These are phyloP conservation scores for Ichneumoninae sp. DNA, from an alignment of 2,888 invertebrate species.

Conservation along the genomic window DNA sequence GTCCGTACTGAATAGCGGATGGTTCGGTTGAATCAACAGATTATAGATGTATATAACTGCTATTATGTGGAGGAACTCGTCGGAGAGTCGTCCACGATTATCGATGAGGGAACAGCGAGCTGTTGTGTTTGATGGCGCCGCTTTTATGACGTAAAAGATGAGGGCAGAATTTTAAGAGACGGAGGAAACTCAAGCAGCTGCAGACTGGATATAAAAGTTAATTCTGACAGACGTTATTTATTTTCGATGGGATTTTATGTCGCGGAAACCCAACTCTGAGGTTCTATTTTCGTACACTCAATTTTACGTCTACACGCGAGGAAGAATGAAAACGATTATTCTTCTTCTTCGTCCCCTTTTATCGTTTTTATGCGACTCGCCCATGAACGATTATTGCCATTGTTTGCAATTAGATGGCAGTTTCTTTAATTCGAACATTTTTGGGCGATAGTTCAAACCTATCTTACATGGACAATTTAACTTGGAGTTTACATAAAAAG, in stretches of 20 bases:
- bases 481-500: not conserved
- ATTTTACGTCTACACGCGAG: conserved; percentile 61
- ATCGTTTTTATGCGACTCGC: not conserved
- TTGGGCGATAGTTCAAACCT: not conserved
- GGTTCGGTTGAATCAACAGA: conserved; percentile 2
- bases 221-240: conserved; percentile 55
- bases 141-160: conserved; percentile 8
- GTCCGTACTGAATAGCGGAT: not conserved
- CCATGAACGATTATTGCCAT: not conserved
- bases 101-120: conserved; percentile 42
- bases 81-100: conserved; percentile 19
- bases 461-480: not conserved
- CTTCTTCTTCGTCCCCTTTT: not conserved
- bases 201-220: conserved; percentile 27
- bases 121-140: conserved; percentile 38
- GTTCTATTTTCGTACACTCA: conserved; percentile 73
- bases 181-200: conserved; percentile 25
- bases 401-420: not conserved
- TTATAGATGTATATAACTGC: not conserved
- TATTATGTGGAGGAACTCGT: conserved; percentile 19
- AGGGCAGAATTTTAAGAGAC: conserved; percentile 26
- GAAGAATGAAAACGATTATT: not conserved
- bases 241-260: conserved; percentile 58
- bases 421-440: not conserved
- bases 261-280: conserved; percentile 65